Percentiles rank a stretch among this genome's conserved stretches.
Evolutionary conservation across 2,113 vertebrate species (phyloP).

Genomic region (western clawed frog (Xenopus tropicalis)): UCB_Xtro_10.0 CM004446.2:8109001-8109500

Average conservation of each 20-base stretch:
- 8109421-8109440: no score
- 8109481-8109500: no score
- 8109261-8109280: no score
- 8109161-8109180: constrained; percentile 31
- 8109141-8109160: constrained; percentile 30
- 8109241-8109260: not conserved
- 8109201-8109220: constrained; percentile 9
- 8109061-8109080: constrained; percentile 10
- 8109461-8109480: no score
- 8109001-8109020: constrained; percentile 6
- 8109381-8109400: no score
- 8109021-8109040: constrained; percentile 26
- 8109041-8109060: constrained; percentile 32
- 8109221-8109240: not conserved
- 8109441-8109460: no score
- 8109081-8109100: constrained; percentile 13
- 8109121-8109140: constrained; percentile 39
- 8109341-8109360: no score
- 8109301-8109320: no score
- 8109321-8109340: no score
- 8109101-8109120: constrained; percentile 25
- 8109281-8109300: no score
- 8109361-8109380: no score
- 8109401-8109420: no score
- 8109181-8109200: constrained; percentile 34